Evolutionary conservation across 2,113 vertebrate species (phyloP), one percentile per base, ranked within the genome.

Genomic region (Pandion haliaetus): DNA sequence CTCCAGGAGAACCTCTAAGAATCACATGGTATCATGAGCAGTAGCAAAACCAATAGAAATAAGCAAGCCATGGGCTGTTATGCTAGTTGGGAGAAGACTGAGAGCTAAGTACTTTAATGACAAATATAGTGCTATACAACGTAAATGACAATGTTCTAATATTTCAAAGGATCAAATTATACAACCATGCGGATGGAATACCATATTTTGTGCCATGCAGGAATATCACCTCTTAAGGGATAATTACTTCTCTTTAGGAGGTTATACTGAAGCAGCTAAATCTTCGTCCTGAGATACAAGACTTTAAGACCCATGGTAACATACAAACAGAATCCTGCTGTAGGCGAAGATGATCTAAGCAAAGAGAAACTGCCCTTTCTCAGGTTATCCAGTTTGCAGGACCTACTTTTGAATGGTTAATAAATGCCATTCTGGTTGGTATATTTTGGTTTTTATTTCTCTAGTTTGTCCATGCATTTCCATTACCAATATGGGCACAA

Each of bases 321-420:
- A 44, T 28, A 7, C 38, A 73, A 79, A 67, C 7, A 54, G 81
- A 73, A 74, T 16, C 20, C 16, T 86, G 12, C 17, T 47, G n/a
- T 8, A 57, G 15, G 61, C 3, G 5, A 57, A 79, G 61, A 61
- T 29, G 31, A 24, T 54, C 29, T 73, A 17, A 81, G 23, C 8
- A 76, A 72, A 47, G 4, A 85, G 19, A 65, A 47, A 10, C 19
- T 40, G 21, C 17, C 14, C 40, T 44, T 47, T 88, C 57, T 83
- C 49, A 55, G 24, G 50, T 42, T 50, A 79, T 67, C 62, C 59
- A 26, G 28, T 77, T 57, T 44, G 14, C 38, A 80, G 47, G 36
- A 88, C 24, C 17, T 71, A 73, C 40, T 95, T 94, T 81, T 50
- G 10, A 96, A 81, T 62, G 17, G 73, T 69, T 94, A 96, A 94